Base-by-base conservation (phyloP, 2,797 vertebrate genomes). In the Argyrosomus regius region DNA sequence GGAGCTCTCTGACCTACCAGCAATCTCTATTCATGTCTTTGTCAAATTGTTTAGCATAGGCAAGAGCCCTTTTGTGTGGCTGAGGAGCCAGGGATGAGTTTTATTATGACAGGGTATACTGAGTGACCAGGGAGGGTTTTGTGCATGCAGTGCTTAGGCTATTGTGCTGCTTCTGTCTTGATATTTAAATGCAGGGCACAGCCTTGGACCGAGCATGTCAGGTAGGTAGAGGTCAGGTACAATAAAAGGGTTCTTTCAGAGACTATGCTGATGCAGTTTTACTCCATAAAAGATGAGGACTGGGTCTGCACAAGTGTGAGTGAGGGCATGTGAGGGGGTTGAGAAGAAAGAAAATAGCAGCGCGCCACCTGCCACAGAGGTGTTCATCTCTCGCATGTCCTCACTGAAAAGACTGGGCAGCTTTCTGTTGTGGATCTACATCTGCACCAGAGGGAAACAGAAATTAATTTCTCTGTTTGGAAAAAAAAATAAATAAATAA, bases 161-260 rank as follows among this genome's bases (percentile, higher is more conserved):
- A 82, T 86, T 88, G 77, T 83, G 43, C 63, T 56, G 28, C 78
- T 26, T 67, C 78, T 41, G 77, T 79, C 85, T 92, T 92, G 80
- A 81, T 91, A 90, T 93, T 93, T 66, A 93, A 94, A 92, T 92
- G 49, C 26, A 28, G 83, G 24, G 49, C 68, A 46, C 61, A 78
- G 82, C 57, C 77, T 76, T 71, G 69, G 66, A 76, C 61, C 1
- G 43, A 80, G 78, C 67, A 57, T 80, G 82, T 83, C 86, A 80
- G 82, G 61, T 53, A 82, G 78, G 49, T 52, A 59, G 72, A 83
- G 86, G 88, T 84, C 88, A 86, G 78, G 74, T 76, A 78, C 78
- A 87, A 91, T 84, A 80, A 87, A 78, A 83, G 62, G 56, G 35
- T 86, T 71, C 72, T 91, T 91, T 87, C 74, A 80, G 68, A 77